phyloP scores from a whole-genome alignment of 2,113 vertebrate species.

The Ascaphus truei region DNA sequence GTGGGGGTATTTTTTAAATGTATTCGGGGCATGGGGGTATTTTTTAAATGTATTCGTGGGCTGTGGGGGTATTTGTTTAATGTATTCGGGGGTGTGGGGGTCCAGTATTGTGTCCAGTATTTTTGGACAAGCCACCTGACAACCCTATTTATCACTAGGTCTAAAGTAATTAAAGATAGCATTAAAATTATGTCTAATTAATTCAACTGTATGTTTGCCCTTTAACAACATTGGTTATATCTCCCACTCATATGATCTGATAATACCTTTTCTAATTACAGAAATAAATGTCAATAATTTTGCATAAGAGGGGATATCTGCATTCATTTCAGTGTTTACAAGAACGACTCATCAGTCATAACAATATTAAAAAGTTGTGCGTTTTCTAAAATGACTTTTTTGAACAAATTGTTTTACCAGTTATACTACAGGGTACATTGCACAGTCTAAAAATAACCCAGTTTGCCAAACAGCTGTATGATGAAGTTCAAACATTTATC shows the following conservation, averaged over 20 bases:
- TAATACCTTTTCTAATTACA: conserved; percentile 12
- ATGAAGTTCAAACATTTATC: background rate
- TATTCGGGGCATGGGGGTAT: too few species aligned
- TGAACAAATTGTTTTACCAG: background rate
- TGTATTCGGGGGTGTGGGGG: too few species aligned
- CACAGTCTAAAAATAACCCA: background rate
- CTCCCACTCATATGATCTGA: background rate
- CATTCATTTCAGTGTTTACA: conserved; percentile 27
- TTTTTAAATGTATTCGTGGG: too few species aligned
- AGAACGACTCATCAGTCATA: conserved; percentile 38
- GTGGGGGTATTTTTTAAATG: too few species aligned
- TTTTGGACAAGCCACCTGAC: too few species aligned
- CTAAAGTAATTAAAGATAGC: background rate
- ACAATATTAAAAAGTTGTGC: background rate
- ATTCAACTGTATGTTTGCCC: background rate
- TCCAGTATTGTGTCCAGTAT: too few species aligned
- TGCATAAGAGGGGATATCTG: conserved; percentile 26
- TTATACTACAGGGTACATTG: conserved; percentile 4
- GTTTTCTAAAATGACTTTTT: background rate
- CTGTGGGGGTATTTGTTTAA: too few species aligned
- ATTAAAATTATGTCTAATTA: conserved; percentile 9
- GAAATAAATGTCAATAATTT: conserved; percentile 22
- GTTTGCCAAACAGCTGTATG: background rate
- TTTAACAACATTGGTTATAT: background rate
- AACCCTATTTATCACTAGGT: background rate